Evolutionary conservation across 2,797 vertebrate genomes (phyloP), one percentile per base, ranked within the genome.

Genomic region (Garrulus glandarius): DNA sequence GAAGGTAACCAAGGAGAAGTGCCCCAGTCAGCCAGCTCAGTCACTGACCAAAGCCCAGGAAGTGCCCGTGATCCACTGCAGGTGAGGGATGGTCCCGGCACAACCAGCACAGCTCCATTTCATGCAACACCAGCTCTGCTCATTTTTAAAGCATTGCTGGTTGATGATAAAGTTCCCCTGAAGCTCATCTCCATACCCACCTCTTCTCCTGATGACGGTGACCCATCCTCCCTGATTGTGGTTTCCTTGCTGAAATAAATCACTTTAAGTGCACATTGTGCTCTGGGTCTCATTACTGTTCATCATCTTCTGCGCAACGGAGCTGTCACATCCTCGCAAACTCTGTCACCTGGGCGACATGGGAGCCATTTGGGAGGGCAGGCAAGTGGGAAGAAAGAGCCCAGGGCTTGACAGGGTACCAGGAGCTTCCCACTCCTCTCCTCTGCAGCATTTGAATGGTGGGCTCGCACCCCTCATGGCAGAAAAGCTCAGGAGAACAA

Each of bases 201-300:
- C 68, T 84, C 84, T 91, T 67, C 75, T 92, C 50, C 83, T 87
- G 91, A 77, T 83, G 93, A 85, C 6, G 0, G 89, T 71, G 90
- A 90, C 89, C 79, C 89, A 85, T 83, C 89, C 81, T 78, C 78
- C 79, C 87, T 29, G 83, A 87, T 67, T 80, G 82, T 69, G 77
- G 76, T 65, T 91, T 59, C 72, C 87, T 63, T 39, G 36, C 89
- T 61, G 91, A 87, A 87, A 96, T 82, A 79, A 93, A 91, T 86
- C 91, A 93, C 68, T 74, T 70, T 47, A 86, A 92, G 87, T 60
- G 92, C 63, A 63, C 63, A 6, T 57, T 72, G 85, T 70, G 52
- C 93, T 88, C 81, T 23, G 55, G 70, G 55, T 76, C 95, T 94
- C 95, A 70, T 88, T 76, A 88, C 79, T 19, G 63, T 86, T 89